Base-by-base conservation (phyloP, 2,888 invertebrate species). In the Oxystoma pomonae region DNA sequence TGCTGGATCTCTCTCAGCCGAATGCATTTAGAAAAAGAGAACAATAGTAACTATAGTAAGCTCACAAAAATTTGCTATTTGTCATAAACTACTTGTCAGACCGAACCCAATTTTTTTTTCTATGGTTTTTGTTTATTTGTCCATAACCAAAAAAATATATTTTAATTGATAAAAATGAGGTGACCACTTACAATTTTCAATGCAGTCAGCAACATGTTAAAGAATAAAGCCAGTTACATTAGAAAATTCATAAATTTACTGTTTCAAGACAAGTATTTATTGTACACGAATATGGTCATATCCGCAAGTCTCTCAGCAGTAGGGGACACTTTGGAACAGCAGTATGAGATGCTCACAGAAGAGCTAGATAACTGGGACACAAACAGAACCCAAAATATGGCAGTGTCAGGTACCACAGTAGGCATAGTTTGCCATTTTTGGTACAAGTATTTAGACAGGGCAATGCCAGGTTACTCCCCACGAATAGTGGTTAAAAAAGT, bases 371-470 rank as follows among this genome's bases (percentile, higher is more conserved):
- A 77, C 64, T 88, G 86, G 83, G 86, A 89, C 72, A 74, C 74
- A 2, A 75, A 73, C 18, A 84, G 96, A 65, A 91, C 92, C 0
- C 76, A 79, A 17, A 87, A 93, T 65, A 94, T 96, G 90, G 86
- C 88, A 2, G 78, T 88, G 21, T 89, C 92, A 7, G 96, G 95
- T 1, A 80, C 87, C 57, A 85, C 89, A 1, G 86, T 93, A 2
- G 96, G 95, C 20, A 78, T 91, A 7, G 81, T 93, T 21, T 91
- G 91, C 73, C 96, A 96, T 76, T 87, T 88, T 76, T 96, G 95
- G 94, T 96, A 96, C 76, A 84, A 85, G 63, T 82, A 86, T 67
- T 80, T 96, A 63, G 96, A 96, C 75, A 82, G 81, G 71, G 80
- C 84, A 67, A 79, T 93, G 50, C 88, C 91, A 1, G 93, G 92